phyloP scores from a whole-genome alignment of 2,113 vertebrate species.

The Ophthalmolycus amberensis region DNA sequence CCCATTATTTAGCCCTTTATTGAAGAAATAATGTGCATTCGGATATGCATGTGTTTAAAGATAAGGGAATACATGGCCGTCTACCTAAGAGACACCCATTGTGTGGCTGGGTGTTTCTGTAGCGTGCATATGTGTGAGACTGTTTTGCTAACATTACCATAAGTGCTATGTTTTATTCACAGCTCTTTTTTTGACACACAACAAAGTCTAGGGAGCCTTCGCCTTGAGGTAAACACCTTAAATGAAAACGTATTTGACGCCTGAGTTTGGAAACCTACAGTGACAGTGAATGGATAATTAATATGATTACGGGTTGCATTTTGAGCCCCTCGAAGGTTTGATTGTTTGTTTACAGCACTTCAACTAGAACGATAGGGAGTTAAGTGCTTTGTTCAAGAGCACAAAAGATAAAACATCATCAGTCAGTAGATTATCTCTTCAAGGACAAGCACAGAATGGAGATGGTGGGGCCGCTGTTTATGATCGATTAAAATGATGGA shows the following conservation, averaged over 20 bases:
- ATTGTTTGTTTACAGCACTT: neutral
- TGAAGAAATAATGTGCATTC: slow-evolving; percentile 21
- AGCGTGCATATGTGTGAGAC: neutral
- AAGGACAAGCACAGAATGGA: neutral
- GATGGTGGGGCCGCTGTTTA: neutral
- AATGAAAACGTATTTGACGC: slow-evolving; percentile 1
- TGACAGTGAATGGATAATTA: neutral
- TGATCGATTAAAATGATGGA: neutral
- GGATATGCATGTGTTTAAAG: slow-evolving; percentile 9
- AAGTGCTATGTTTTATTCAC: slow-evolving; percentile 26
- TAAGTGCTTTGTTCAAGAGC: neutral
- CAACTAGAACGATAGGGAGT: neutral
- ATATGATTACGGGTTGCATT: neutral
- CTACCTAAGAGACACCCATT: neutral
- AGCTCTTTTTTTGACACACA: slow-evolving; percentile 22
- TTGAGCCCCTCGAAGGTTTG: neutral
- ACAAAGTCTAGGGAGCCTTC: slow-evolving; percentile 7
- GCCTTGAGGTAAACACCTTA: slow-evolving; percentile 26
- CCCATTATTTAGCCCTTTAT: slow-evolving; percentile 20
- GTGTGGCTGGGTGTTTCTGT: slow-evolving; percentile 2
- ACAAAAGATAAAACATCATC: neutral
- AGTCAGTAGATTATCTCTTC: neutral
- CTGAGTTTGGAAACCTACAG: neutral
- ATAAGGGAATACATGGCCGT: slow-evolving; percentile 15
- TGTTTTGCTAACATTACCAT: slow-evolving; percentile 16